Evolutionary conservation across 2,113 vertebrate genomes (phyloP), one percentile per base, ranked within the genome.

Genomic region (Myotis brandtii): DNA sequence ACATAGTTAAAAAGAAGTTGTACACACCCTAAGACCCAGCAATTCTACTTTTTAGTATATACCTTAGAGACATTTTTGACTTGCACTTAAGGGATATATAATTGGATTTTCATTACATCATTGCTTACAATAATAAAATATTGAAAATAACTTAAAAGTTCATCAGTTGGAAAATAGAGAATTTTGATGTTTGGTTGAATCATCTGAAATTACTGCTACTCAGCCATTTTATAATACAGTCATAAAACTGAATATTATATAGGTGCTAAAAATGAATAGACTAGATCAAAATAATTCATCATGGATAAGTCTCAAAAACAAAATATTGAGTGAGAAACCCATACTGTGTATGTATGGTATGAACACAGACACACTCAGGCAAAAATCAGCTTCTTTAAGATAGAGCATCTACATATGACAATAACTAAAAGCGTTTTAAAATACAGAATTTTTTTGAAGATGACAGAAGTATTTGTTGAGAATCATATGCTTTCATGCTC

Each of bases 51-150:
- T 83, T 83, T 27, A 84, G 6, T 59, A 37, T 52, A 69, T 40
- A 84, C 5, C 18, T 3, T 59, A 59, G 56, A 76, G 30, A 48
- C 46, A 56, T 7, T 56, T 76, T 94, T 83, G 37, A 21, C 46
- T 75, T 72, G 20, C 34, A 66, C 16, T 75, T 52, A 66, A 43
- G 40, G 59, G 27, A 32, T 27, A 54, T 54, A 30, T 66, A 75
- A 75, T 30, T 81, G 54, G 66, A 27, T 88, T 88, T 88, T 73
- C n/a, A 93, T 27, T 30, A 82, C 67, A 82, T 88, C 43, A 75
- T 82, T 66, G 21, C 48, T 83, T 67, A 14, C 30, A 56, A 18
- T 56, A 59, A 32, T 56, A 46, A 67, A 69, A 50, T 69, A 48
- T 69, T 69, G 6, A 89, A 83, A 56, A 59, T 23, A 84, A 30